Conservation (phyloP, 2,797 vertebrate species). For the Sebastes vulpes region DNA sequence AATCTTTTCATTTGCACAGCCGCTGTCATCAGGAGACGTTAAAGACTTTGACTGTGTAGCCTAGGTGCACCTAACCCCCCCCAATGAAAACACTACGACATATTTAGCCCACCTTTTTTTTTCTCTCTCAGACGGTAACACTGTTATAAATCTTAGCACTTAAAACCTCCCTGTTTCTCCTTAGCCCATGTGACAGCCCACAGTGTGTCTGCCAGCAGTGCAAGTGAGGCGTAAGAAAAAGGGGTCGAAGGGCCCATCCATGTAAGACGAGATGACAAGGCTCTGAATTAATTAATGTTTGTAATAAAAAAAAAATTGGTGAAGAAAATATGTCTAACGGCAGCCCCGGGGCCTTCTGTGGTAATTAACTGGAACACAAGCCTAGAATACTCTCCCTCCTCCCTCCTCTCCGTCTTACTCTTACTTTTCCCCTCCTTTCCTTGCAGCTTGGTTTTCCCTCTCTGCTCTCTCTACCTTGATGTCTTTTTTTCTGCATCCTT, state of each 20-base stretch:
- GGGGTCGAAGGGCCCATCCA: constrained; percentile 81
- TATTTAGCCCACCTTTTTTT: constrained; percentile 58
- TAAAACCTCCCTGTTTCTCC: constrained; percentile 66
- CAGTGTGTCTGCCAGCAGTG: constrained; percentile 79
- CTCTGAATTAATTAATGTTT: constrained; percentile 87
- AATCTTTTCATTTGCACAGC: constrained; percentile 53
- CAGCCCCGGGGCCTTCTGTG: constrained; percentile 79
- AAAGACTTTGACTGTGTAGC: constrained; percentile 53
- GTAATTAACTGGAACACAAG: constrained; percentile 85
- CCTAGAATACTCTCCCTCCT: constrained; percentile 69
- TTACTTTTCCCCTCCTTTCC: constrained; percentile 20
- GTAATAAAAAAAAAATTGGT: constrained; percentile 77
- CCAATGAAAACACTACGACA: constrained; percentile 37
- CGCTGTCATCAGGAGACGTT: constrained; percentile 45
- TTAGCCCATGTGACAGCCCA: constrained; percentile 79
- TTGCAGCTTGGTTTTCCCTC: constrained; percentile 59
- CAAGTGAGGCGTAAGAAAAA: constrained; percentile 80
- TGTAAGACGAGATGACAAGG: constrained; percentile 84
- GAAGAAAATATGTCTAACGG: constrained; percentile 86
- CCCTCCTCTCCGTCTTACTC: constrained; percentile 23
- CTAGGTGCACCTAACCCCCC: constrained; percentile 46
- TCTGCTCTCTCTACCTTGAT: constrained; percentile 55
- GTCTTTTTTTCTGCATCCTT: constrained; percentile 45
- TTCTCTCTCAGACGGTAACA: constrained; percentile 12
- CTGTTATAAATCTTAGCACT: constrained; percentile 63